A percentile compares a stretch with the other conserved stretches of the same genome.
Conservation (phyloP, 2,888 invertebrate species). For the Orthonychiurus folsomi region DNA sequence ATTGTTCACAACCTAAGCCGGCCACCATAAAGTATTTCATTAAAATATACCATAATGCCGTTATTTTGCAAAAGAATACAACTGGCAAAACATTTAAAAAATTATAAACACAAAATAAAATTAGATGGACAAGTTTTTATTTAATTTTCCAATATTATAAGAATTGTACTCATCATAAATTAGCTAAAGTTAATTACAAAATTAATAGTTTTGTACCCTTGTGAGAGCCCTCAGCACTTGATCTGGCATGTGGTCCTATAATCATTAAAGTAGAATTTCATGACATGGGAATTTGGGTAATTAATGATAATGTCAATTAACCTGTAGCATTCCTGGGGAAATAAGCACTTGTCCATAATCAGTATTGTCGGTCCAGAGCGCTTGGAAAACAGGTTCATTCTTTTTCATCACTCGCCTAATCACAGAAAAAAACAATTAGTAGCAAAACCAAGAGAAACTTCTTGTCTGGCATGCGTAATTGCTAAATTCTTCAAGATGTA, state of each 20-base stretch:
- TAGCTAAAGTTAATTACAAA: too few species aligned
- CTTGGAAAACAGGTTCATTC: conserved; percentile 73
- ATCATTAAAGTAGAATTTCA: too few species aligned
- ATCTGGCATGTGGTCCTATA: conserved; percentile 87
- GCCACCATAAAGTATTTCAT: conserved; percentile 6
- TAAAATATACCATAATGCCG: not conserved
- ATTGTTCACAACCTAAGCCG: conserved; percentile 48
- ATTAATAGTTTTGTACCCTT: conserved; percentile 55
- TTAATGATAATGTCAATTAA: too few species aligned
- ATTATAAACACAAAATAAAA: not conserved
- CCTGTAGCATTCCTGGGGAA: conserved; percentile 52
- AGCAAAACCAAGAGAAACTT: too few species aligned
- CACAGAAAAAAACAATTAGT: conserved; percentile 17
- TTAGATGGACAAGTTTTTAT: not conserved
- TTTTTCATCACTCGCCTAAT: conserved; percentile 59
- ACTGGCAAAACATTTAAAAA: not conserved
- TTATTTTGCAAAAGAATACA: not conserved
- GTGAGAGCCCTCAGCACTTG: conserved; percentile 71
- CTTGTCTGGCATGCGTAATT: too few species aligned
- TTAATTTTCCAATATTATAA: too few species aligned
- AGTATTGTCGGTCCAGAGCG: conserved; percentile 72
- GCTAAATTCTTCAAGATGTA: too few species aligned
- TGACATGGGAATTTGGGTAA: too few species aligned
- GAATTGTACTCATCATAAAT: too few species aligned
- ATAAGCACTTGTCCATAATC: conserved; percentile 81